Evolutionary conservation across 2,888 invertebrate species (phyloP).

Genomic region (Synanthedon myopaeformis): DNA sequence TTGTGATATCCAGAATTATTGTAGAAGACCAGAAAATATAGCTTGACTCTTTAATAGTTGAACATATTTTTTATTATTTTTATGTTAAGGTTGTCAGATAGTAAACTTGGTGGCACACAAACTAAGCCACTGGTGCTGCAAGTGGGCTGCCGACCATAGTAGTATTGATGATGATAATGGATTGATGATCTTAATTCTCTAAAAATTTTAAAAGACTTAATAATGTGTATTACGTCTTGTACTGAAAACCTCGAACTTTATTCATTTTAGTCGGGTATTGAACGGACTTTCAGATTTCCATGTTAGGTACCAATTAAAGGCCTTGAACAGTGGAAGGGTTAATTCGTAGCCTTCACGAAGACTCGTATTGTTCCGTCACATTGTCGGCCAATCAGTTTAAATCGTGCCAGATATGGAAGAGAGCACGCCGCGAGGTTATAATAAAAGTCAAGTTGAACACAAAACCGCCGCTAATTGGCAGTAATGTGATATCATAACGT

Average conservation of each 20-base stretch:
- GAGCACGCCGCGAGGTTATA: constrained; percentile 35
- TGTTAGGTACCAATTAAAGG: constrained; percentile 56
- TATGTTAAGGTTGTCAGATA: too few species aligned
- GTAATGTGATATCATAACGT: constrained; percentile 41
- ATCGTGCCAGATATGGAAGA: constrained; percentile 48
- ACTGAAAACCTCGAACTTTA: too few species aligned
- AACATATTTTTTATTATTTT: too few species aligned
- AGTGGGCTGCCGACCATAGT: too few species aligned
- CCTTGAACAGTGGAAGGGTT: constrained; percentile 26
- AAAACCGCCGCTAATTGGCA: constrained; percentile 54
- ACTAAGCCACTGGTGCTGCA: too few species aligned
- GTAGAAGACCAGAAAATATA: background rate
- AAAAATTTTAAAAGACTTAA: too few species aligned
- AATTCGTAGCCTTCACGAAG: constrained; percentile 30
- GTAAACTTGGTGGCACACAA: too few species aligned
- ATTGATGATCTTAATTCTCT: too few species aligned
- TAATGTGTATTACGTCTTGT: too few species aligned
- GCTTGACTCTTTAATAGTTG: background rate
- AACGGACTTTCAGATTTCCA: constrained; percentile 20
- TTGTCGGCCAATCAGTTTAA: constrained; percentile 56
- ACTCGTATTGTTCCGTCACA: constrained; percentile 54
- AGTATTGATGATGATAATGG: too few species aligned
- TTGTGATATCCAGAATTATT: background rate
- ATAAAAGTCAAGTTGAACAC: constrained; percentile 26
- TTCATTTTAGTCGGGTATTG: too few species aligned